Conservation (phyloP, 2,797 vertebrate species). For the Coregonus ussuriensis region DNA sequence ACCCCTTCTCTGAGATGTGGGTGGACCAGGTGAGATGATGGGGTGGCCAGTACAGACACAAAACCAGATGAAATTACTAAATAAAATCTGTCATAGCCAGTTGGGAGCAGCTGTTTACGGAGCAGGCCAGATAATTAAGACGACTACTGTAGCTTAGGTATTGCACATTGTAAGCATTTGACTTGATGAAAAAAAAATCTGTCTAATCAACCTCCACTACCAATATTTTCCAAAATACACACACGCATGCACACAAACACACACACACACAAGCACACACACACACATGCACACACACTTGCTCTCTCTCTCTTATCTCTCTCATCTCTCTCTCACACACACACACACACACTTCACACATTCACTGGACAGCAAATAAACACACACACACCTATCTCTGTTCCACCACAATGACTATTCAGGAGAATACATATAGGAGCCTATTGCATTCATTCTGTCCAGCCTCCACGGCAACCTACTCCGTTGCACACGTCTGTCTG, state of each 20-base stretch:
- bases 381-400: slow-evolving; percentile 1
- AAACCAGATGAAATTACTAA: not conserved
- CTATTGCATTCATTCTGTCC: slow-evolving; percentile 25
- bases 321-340: not conserved
- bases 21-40: not conserved
- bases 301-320: not conserved
- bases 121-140: slow-evolving; percentile 7
- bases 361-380: not conserved
- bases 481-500: slow-evolving; percentile 35
- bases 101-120: slow-evolving; percentile 15
- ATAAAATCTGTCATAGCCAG: not conserved
- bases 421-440: slow-evolving; percentile 3
- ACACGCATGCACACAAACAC: slow-evolving; percentile 12
- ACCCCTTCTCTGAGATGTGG: not conserved
- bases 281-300: not conserved
- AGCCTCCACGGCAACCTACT: slow-evolving; percentile 33
- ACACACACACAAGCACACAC: no score
- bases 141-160: not conserved
- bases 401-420: slow-evolving; percentile 23
- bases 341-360: not conserved
- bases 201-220: slow-evolving; percentile 38
- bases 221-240: slow-evolving; percentile 2
- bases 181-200: slow-evolving; percentile 21
- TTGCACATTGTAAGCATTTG: not conserved
- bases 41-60: not conserved